Conservation (phyloP, 2,113 vertebrate species). For the Psammodynastes pulverulentus region DNA sequence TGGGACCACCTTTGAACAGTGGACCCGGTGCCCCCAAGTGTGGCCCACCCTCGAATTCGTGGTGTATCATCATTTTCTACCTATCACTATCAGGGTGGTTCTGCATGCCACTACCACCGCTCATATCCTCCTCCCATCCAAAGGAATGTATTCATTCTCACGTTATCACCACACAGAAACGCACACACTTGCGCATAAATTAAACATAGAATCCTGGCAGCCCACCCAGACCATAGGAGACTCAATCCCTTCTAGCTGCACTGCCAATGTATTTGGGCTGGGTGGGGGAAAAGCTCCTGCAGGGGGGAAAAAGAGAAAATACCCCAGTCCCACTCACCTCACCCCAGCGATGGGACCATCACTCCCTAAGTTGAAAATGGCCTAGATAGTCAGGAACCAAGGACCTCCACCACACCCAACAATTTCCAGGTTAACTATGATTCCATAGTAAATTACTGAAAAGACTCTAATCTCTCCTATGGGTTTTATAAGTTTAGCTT, state of each 20-base stretch:
- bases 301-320: background rate
- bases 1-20: background rate
- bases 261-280: background rate
- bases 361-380: background rate
- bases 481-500: background rate
- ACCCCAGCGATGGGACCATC: background rate
- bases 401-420: background rate
- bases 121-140: background rate
- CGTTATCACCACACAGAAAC: background rate
- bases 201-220: background rate
- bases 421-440: background rate
- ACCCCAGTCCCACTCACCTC: background rate
- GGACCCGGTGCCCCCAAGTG: background rate
- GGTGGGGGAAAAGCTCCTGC: background rate
- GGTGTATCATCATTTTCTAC: background rate
- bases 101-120: background rate
- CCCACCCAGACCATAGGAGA: background rate
- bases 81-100: background rate
- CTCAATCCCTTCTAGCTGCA: background rate
- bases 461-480: background rate
- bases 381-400: background rate
- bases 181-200: background rate
- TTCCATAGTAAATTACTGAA: background rate
- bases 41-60: background rate
- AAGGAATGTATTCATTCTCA: background rate